A percentile compares a stretch with the other conserved stretches of the same genome.
These are phyloP conservation scores for Furnarius figulus DNA, from an alignment of 2,113 vertebrate genomes.

Conservation along the genomic window DNA sequence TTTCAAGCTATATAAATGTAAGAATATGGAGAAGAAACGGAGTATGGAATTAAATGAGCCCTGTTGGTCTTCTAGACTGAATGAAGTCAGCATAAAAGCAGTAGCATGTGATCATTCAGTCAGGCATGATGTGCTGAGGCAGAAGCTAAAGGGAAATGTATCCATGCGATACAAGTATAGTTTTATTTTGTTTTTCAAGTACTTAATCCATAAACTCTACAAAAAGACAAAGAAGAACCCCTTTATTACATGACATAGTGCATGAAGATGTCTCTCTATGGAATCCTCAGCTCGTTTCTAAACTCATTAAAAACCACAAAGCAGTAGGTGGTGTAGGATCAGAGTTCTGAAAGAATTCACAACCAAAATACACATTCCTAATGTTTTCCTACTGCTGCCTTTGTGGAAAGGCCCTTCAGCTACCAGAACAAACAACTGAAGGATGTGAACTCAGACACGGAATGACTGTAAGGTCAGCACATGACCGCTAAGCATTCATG, in stretches of 20 bases:
- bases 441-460: slow-evolving; percentile 52
- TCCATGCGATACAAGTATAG: background rate
- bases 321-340: background rate
- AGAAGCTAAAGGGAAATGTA: background rate
- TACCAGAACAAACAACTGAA: slow-evolving; percentile 27
- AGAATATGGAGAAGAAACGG: background rate
- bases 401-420: slow-evolving; percentile 15
- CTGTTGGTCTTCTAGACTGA: background rate
- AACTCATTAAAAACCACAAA: background rate
- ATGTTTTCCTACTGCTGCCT: slow-evolving; percentile 15
- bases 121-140: background rate
- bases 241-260: accelerated
- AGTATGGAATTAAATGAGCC: background rate
- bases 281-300: background rate
- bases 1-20: background rate
- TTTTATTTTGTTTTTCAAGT: background rate
- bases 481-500: slow-evolving; percentile 44
- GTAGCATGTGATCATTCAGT: background rate
- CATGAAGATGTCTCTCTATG: background rate
- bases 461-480: slow-evolving; percentile 55
- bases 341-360: background rate
- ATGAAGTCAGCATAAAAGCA: background rate
- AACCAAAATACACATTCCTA: background rate
- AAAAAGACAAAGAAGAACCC: background rate
- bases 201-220: background rate